phyloP scores from a whole-genome alignment of 2,113 vertebrate genomes.

The Vidua macroura region DNA sequence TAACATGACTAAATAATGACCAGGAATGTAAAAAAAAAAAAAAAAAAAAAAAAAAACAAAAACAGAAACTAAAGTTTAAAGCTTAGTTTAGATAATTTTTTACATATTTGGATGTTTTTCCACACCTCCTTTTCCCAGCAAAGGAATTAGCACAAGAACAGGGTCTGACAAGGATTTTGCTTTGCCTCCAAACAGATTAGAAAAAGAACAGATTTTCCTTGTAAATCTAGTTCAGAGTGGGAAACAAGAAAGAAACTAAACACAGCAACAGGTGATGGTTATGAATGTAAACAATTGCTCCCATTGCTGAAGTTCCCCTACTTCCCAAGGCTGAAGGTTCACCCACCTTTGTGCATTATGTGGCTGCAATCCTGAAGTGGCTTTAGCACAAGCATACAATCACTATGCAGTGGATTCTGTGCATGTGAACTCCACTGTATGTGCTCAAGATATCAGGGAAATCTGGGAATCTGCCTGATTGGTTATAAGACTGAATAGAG shows the following conservation, averaged over 20 bases:
- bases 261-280: neutral
- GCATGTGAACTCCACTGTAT: rapidly evolving
- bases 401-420: neutral
- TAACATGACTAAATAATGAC: neutral
- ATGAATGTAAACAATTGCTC: neutral
- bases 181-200: neutral
- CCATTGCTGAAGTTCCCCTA: too few species aligned
- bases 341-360: neutral
- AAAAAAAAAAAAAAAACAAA: neutral
- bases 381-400: neutral
- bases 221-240: neutral
- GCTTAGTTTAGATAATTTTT: neutral
- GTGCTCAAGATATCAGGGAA: neutral
- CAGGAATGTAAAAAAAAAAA: neutral
- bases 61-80: neutral
- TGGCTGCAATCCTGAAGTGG: neutral
- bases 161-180: neutral
- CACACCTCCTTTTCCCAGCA: neutral
- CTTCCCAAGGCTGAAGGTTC: neutral
- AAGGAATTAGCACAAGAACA: neutral
- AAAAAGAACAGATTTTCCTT: neutral
- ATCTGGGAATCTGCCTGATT: neutral
- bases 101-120: neutral
- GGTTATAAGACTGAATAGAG: neutral
- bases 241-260: neutral